phyloP scores from a whole-genome alignment of 2,113 vertebrate species.

The Nesoenas mayeri region DNA sequence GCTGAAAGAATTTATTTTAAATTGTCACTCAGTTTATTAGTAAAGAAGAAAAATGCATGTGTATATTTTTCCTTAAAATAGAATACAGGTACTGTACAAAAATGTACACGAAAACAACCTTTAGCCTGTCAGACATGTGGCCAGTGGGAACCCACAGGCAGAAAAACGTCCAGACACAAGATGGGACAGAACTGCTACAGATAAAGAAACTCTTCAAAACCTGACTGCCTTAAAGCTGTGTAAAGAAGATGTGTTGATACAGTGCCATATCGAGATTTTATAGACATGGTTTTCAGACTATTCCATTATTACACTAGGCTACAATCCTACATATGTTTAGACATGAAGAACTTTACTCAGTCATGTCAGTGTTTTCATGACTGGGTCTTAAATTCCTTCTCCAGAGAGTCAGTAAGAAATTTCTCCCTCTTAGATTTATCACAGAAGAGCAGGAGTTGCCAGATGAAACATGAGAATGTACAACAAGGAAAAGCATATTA shows the following conservation, averaged over 20 bases:
- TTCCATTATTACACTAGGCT: not conserved
- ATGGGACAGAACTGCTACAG: not conserved
- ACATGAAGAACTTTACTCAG: not conserved
- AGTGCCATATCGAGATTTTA: not conserved
- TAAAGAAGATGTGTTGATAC: not conserved
- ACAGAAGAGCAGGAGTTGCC: not conserved
- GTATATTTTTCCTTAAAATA: not conserved
- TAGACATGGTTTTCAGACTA: not conserved
- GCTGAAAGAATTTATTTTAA: slow-evolving; percentile 47
- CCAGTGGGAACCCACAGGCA: not conserved
- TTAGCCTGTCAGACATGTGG: not conserved
- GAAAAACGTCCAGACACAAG: not conserved
- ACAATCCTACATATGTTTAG: slow-evolving; percentile 9
- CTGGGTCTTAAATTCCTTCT: slow-evolving; percentile 6
- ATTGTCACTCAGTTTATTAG: slow-evolving; percentile 43
- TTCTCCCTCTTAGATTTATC: not conserved
- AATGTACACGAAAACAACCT: not conserved
- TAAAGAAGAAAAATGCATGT: slow-evolving; percentile 21
- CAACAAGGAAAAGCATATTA: not conserved
- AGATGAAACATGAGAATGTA: not conserved
- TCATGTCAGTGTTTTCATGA: not conserved
- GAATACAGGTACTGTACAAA: not conserved
- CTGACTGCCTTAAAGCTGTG: not conserved
- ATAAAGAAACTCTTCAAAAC: slow-evolving; percentile 34
- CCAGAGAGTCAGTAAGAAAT: not conserved